Evolutionary conservation across 2,797 vertebrate genomes (phyloP).

Genomic region (Pogonophryne albipinna): DNA sequence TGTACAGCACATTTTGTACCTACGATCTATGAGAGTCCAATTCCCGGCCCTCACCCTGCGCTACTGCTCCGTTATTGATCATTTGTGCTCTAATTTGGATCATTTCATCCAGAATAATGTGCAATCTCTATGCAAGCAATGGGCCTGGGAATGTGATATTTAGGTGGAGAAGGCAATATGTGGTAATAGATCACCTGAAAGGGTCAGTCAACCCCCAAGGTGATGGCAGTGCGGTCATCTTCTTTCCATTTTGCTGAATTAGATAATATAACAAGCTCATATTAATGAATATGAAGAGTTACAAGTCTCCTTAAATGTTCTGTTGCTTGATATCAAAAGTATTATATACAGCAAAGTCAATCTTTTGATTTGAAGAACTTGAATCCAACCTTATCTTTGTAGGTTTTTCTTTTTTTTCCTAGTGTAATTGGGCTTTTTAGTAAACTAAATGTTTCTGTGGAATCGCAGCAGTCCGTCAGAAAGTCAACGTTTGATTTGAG

Average conservation of each 20-base stretch:
- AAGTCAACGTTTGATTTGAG: conserved; percentile 1
- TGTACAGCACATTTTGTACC: conserved; percentile 9
- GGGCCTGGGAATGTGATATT: conserved; percentile 10
- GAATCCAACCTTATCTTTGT: too few species aligned
- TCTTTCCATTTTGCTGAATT: not conserved
- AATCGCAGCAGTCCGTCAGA: not conserved
- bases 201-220: not conserved
- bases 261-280: not conserved
- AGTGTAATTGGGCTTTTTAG: too few species aligned
- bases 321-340: not conserved
- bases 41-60: not conserved
- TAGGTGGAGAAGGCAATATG: not conserved
- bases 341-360: not conserved
- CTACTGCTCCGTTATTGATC: conserved; percentile 39
- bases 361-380: not conserved
- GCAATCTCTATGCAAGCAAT: conserved; percentile 38
- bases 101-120: conserved; percentile 46
- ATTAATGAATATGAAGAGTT: not conserved
- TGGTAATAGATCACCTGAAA: conserved; percentile 4
- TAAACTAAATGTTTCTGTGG: not conserved
- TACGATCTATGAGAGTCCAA: conserved; percentile 15
- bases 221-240: conserved; percentile 3
- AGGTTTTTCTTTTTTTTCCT: too few species aligned
- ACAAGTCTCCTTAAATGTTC: not conserved
- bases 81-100: conserved; percentile 24